A percentile compares a stretch with the other conserved stretches of the same genome.
phyloP scores from a whole-genome alignment of 2,888 invertebrate genomes.

The Charanyca ferruginea region DNA sequence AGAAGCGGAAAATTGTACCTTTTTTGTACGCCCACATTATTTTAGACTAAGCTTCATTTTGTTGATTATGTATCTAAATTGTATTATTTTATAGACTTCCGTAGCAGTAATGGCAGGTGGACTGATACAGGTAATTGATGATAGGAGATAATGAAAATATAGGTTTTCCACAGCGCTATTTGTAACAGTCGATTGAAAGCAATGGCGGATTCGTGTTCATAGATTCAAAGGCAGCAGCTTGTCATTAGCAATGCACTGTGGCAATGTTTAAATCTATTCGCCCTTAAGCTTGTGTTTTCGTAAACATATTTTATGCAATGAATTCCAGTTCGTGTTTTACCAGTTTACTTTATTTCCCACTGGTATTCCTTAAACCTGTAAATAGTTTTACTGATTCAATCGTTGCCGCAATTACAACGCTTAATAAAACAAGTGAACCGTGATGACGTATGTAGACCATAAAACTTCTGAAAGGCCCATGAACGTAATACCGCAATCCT shows the following conservation, averaged over 20 bases:
- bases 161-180: conserved; percentile 41
- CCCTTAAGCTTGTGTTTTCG: conserved; percentile 31
- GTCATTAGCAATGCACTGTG: conserved; percentile 34
- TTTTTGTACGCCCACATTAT: conserved; percentile 63
- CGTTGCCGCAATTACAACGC: conserved; percentile 17
- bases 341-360: conserved; percentile 28
- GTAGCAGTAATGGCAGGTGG: conserved; percentile 36
- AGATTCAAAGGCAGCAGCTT: conserved; percentile 17
- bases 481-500: conserved; percentile 41
- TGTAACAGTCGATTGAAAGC: conserved; percentile 38
- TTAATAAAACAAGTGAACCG: conserved; percentile 16
- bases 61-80: conserved; percentile 51
- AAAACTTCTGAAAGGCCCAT: conserved; percentile 44
- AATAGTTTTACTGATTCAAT: conserved; percentile 7
- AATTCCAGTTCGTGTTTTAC: conserved; percentile 33
- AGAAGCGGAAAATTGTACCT: conserved; percentile 66
- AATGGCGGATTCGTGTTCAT: conserved; percentile 22
- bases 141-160: conserved; percentile 52
- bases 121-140: conserved; percentile 35
- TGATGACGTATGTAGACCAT: conserved; percentile 31
- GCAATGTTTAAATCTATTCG: conserved; percentile 31
- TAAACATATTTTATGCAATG: conserved; percentile 40
- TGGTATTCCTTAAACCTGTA: conserved; percentile 16
- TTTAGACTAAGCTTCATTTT: conserved; percentile 51
- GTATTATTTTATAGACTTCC: conserved; percentile 56